These are phyloP conservation scores for Scotopteryx bipunctaria DNA, from an alignment of 2,888 invertebrate genomes.

Conservation along the genomic window DNA sequence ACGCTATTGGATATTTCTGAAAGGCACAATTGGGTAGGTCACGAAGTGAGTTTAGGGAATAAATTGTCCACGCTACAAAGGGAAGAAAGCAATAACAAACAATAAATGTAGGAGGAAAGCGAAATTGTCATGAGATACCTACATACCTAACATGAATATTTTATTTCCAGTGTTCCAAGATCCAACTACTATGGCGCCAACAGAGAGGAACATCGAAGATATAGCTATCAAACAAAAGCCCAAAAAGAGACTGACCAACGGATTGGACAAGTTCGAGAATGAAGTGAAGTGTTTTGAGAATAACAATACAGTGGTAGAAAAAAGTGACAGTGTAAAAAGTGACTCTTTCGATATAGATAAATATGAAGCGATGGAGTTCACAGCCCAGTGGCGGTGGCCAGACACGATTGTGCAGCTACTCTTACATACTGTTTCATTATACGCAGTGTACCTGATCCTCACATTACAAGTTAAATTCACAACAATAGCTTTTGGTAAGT, in stretches of 20 bases:
- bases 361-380: slow-evolving; percentile 80
- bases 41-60: no score
- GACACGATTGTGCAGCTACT: slow-evolving; percentile 87
- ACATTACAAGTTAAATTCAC: slow-evolving; percentile 80
- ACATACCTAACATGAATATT: neutral
- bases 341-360: slow-evolving; percentile 64
- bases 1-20: no score
- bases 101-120: no score
- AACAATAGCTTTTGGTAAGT: slow-evolving; percentile 90
- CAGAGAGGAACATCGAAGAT: slow-evolving; percentile 58
- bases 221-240: slow-evolving; percentile 48
- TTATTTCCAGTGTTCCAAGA: slow-evolving; percentile 11
- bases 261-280: slow-evolving; percentile 45
- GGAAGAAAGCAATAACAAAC: no score
- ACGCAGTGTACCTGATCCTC: slow-evolving; percentile 87
- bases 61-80: no score
- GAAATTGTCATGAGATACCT: no score
- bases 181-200: slow-evolving; percentile 56
- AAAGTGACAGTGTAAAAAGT: slow-evolving; percentile 48
- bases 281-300: slow-evolving; percentile 48
- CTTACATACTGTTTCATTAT: slow-evolving; percentile 87
- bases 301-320: slow-evolving; percentile 54
- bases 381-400: slow-evolving; percentile 87
- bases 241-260: slow-evolving; percentile 52
- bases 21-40: no score